Conservation (phyloP, 2,888 invertebrate species). For the Eristalinus aeneus region DNA sequence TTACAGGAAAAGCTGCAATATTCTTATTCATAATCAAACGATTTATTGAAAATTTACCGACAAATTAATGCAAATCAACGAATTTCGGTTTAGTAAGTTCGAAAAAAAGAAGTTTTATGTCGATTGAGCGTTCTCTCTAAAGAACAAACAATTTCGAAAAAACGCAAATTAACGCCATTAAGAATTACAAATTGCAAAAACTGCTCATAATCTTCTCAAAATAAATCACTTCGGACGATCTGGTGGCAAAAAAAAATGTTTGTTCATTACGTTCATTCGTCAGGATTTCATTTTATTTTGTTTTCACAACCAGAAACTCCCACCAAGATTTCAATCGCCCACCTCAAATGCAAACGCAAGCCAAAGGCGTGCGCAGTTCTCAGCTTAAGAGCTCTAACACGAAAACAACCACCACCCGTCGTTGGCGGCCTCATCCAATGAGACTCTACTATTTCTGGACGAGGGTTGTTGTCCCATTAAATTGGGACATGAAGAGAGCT, state of each 20-base stretch:
- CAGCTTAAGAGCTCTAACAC: constrained; percentile 2
- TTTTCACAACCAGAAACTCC: constrained; percentile 48
- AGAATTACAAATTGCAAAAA: background rate
- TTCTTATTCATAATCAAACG: too few species aligned
- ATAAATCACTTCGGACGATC: constrained; percentile 4
- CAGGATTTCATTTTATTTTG: constrained; percentile 63
- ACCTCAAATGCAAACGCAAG: constrained; percentile 34
- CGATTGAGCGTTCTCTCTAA: background rate
- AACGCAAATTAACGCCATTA: background rate
- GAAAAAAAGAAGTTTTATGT: too few species aligned
- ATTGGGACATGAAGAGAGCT: constrained; percentile 13
- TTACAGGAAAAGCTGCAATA: too few species aligned
- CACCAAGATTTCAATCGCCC: constrained; percentile 29
- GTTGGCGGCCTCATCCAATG: constrained; percentile 31
- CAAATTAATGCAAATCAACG: too few species aligned
- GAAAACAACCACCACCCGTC: constrained; percentile 20
- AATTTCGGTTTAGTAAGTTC: too few species aligned
- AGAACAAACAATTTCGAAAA: background rate
- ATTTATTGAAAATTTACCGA: too few species aligned
- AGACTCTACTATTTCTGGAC: constrained; percentile 23
- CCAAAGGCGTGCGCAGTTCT: constrained; percentile 57
- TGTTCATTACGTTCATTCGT: background rate
- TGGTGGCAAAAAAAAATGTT: constrained; percentile 26
- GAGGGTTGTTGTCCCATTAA: constrained; percentile 49
- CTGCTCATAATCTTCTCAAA: background rate